Evolutionary conservation across 2,888 invertebrate species (phyloP).

Genomic region (Siphonodentalium dalli): DNA sequence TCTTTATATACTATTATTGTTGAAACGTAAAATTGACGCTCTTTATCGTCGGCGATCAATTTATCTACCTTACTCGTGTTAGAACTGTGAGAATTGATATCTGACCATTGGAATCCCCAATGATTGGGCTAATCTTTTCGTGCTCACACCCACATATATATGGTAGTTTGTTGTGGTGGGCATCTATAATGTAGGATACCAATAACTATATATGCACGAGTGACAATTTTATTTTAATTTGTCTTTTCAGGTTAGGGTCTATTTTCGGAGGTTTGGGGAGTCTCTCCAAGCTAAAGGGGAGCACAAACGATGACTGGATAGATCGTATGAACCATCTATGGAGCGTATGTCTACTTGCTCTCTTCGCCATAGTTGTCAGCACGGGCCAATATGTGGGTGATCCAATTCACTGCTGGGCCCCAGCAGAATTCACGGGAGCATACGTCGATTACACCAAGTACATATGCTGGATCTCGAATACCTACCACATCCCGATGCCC

Average conservation of each 20-base stretch:
- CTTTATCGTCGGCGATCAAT: no score
- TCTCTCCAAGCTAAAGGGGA: conserved; percentile 43
- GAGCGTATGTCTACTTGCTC: conserved; percentile 43
- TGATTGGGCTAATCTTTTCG: no score
- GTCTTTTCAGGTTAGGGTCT: conserved; percentile 44
- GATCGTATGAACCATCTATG: conserved; percentile 50
- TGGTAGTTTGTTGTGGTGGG: no score
- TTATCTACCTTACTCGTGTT: no score
- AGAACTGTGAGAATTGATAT: no score
- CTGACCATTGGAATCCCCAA: no score
- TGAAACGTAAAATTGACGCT: no score
- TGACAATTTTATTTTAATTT: no score
- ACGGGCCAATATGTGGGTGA: conserved; percentile 50
- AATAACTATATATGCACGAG: no score
- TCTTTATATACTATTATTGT: no score
- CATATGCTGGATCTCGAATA: conserved; percentile 54
- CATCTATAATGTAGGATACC: no score
- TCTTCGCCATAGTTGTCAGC: conserved; percentile 51
- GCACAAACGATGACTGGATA: conserved; percentile 52
- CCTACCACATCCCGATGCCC: conserved; percentile 50
- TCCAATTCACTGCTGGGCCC: conserved; percentile 52
- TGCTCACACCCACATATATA: no score
- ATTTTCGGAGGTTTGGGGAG: conserved; percentile 43
- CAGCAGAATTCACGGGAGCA: conserved; percentile 44
- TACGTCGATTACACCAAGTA: conserved; percentile 46